phyloP scores from a whole-genome alignment of 2,113 vertebrate species.

The Pseudopipra pipra region DNA sequence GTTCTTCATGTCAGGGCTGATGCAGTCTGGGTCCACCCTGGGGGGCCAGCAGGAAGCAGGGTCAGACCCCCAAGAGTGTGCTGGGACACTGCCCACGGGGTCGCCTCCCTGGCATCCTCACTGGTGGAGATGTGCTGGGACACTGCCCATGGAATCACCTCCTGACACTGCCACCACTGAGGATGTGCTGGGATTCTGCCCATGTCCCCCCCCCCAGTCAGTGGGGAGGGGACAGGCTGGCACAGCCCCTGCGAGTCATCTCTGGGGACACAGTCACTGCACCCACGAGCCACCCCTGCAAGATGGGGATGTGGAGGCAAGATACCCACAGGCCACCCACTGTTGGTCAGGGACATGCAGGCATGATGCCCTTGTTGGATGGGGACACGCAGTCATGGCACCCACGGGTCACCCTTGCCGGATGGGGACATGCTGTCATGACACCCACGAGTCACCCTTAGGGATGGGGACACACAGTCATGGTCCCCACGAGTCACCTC shows the following conservation, averaged over 20 bases:
- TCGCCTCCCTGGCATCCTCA: fast-evolving
- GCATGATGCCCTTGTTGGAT: background rate
- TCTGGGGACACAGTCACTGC: background rate
- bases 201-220: background rate
- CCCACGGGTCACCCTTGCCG: background rate
- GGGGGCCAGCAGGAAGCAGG: fast-evolving
- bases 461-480: background rate
- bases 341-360: fast-evolving
- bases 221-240: background rate
- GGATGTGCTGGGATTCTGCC: background rate
- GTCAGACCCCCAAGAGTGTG: background rate
- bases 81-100: background rate
- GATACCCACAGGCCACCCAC: background rate
- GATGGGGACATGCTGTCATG: background rate
- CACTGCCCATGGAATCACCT: background rate
- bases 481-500: background rate
- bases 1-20: conserved; percentile 96
- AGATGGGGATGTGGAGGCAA: background rate
- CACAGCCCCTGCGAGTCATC: background rate
- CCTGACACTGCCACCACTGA: background rate
- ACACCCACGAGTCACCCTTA: background rate
- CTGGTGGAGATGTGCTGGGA: background rate
- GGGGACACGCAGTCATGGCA: background rate
- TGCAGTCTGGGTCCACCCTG: conserved; percentile 88
- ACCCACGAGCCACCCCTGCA: background rate